These are phyloP conservation scores for Lithobates sylvaticus DNA, from an alignment of 2,797 vertebrate species.

Conservation along the genomic window DNA sequence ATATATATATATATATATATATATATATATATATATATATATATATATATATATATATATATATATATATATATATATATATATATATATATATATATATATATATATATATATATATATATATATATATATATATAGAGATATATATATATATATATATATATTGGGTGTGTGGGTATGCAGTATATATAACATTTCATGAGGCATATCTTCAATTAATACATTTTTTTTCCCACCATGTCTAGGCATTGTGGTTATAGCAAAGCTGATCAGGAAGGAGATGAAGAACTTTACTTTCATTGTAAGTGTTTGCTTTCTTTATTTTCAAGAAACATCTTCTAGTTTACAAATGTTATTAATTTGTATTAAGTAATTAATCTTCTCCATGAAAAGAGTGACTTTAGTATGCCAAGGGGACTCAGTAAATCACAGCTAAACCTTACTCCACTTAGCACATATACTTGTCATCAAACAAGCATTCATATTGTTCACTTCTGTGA, in stretches of 20 bases:
- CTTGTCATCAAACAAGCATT: conserved; percentile 21
- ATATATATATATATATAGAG: too few relatives aligned
- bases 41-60: too few relatives aligned
- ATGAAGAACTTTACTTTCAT: conserved; percentile 99
- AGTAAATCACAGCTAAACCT: not conserved
- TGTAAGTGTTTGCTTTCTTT: conserved; percentile 89
- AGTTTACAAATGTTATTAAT: not conserved
- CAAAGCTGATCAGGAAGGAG: conserved; percentile 98
- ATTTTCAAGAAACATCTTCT: conserved; percentile 2
- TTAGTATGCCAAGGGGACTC: not conserved
- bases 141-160: too few relatives aligned
- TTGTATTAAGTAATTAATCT: not conserved
- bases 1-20: too few relatives aligned
- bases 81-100: too few relatives aligned
- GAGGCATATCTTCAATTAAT: not conserved
- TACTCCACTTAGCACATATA: conserved; percentile 7
- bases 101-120: too few relatives aligned
- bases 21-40: too few relatives aligned
- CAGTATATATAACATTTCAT: not conserved
- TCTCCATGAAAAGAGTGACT: not conserved
- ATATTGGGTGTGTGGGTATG: too few relatives aligned
- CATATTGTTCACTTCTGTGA: conserved; percentile 26
- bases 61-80: too few relatives aligned
- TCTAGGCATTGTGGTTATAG: conserved; percentile 97
- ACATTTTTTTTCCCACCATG: not conserved